A percentile compares a stretch with the other conserved stretches of the same genome.
These are phyloP conservation scores for Astreopora myriophthalma DNA, from an alignment of 64 coral and sea anemone genomes.

Conservation along the genomic window DNA sequence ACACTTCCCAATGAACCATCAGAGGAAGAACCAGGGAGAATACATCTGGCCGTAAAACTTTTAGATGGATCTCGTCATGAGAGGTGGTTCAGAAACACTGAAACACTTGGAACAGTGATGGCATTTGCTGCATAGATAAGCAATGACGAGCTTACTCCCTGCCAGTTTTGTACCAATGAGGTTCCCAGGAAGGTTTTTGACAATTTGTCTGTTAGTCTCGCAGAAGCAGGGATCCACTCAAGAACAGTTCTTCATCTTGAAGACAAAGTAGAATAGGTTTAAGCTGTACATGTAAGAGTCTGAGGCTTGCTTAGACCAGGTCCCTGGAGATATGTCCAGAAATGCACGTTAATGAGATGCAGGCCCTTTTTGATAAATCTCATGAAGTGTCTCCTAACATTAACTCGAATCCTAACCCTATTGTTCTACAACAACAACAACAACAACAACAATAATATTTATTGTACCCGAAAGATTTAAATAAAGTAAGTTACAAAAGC, in stretches of 20 bases:
- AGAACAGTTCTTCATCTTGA: conserved; percentile 88
- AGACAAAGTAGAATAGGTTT: conserved; percentile 11
- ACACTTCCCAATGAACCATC: conserved; percentile 68
- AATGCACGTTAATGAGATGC: neutral
- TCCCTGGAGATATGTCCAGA: neutral
- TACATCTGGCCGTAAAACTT: conserved; percentile 81
- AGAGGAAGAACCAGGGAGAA: conserved; percentile 58
- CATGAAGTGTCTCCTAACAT: no score
- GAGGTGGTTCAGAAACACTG: conserved; percentile 76
- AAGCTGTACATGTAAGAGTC: neutral
- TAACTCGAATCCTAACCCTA: no score
- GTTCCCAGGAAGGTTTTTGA: conserved; percentile 70
- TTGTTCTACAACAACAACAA: no score
- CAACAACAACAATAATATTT: no score
- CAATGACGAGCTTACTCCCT: conserved; percentile 54
- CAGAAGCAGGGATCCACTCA: conserved; percentile 61
- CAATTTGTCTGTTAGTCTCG: conserved; percentile 65
- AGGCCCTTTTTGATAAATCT: no score
- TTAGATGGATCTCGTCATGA: conserved; percentile 91
- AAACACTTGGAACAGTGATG: conserved; percentile 64
- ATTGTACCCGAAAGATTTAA: no score
- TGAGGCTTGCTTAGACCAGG: neutral
- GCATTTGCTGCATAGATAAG: conserved; percentile 74
- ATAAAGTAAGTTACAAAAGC: no score
- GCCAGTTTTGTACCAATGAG: conserved; percentile 83